Evolutionary conservation across 2,113 vertebrate genomes (phyloP).

Genomic region (Crypturellus undulatus): DNA sequence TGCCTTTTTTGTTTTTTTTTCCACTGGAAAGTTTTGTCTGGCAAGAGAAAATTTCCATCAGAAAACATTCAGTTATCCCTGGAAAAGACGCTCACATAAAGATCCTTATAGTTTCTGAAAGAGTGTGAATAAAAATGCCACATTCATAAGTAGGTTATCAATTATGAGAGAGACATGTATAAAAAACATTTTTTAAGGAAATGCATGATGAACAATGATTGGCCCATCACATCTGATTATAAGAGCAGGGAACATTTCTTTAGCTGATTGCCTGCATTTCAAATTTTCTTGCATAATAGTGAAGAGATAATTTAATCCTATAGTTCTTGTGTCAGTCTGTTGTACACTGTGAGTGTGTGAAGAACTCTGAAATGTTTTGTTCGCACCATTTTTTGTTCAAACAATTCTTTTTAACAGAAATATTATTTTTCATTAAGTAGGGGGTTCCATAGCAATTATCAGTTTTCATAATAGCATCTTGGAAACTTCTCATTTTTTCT

Average conservation of each 20-base stretch:
- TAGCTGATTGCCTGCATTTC: not conserved
- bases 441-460: not conserved
- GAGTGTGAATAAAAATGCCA: not conserved
- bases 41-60: not conserved
- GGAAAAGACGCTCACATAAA: not conserved
- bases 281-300: not conserved
- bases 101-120: not conserved
- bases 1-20: not conserved
- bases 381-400: not conserved
- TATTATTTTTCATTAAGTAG: not conserved
- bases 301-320: not conserved
- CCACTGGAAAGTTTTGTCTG: not conserved
- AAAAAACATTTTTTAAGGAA: not conserved
- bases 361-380: not conserved
- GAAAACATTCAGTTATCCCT: not conserved
- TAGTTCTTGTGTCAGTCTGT: not conserved
- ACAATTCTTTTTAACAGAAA: not conserved
- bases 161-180: not conserved
- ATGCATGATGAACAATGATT: not conserved
- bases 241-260: not conserved
- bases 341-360: not conserved
- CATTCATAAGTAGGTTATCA: not conserved
- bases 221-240: not conserved
- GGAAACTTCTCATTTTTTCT: not conserved
- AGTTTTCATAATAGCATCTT: not conserved